Conservation (phyloP, 2,113 vertebrate species). For the Gallinago media region DNA sequence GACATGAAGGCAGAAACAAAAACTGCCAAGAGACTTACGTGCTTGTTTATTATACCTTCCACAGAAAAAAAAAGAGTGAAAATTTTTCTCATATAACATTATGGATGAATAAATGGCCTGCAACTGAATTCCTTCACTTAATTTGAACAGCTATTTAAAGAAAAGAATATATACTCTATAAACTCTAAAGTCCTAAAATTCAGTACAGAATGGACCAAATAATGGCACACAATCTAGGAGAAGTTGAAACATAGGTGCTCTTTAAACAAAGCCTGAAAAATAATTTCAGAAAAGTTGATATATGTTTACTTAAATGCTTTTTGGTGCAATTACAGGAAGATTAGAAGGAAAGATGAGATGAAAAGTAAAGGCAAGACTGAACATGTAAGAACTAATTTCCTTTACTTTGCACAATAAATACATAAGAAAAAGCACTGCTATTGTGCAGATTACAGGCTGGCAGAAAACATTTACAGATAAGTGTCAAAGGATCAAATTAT, state of each 20-base stretch:
- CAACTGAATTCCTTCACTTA: not conserved
- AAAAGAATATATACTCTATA: not conserved
- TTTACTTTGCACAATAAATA: not conserved
- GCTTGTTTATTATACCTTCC: not conserved
- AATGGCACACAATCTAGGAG: not conserved
- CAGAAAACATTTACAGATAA: not conserved
- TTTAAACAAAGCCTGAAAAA: not conserved
- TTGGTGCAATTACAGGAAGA: not conserved
- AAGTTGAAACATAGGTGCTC: not conserved
- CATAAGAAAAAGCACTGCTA: not conserved
- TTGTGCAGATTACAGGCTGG: fast-evolving
- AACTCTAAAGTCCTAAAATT: not conserved
- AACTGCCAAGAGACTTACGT: not conserved
- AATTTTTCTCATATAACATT: not conserved
- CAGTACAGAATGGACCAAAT: not conserved
- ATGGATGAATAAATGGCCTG: not conserved
- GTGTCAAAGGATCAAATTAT: not conserved
- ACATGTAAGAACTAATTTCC: not conserved
- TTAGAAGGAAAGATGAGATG: not conserved
- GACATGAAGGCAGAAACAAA: not conserved
- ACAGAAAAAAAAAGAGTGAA: not conserved
- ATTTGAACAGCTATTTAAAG: not conserved
- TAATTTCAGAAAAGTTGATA: not conserved
- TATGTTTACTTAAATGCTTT: not conserved
- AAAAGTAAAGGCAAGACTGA: not conserved